phyloP scores from a whole-genome alignment of 2,797 vertebrate species.

The Myotis daubentonii region DNA sequence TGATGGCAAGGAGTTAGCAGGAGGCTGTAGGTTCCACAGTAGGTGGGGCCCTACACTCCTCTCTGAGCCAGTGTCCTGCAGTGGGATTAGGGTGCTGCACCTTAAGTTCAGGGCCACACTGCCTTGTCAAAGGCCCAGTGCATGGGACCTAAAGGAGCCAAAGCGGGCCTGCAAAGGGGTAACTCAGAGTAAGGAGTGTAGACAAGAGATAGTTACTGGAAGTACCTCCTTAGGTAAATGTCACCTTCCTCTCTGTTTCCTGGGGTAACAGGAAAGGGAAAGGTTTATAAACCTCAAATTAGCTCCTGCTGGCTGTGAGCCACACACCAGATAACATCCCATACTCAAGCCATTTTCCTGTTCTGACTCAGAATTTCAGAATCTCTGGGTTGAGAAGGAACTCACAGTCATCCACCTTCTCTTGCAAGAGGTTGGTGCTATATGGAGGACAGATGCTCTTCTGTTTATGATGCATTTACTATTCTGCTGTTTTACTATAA shows the following conservation, averaged over 20 bases:
- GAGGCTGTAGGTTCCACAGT: neutral
- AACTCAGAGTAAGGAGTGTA: neutral
- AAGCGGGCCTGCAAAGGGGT: no score
- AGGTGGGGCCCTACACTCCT: neutral
- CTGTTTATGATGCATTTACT: neutral
- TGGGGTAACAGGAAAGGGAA: neutral
- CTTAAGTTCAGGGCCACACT: neutral
- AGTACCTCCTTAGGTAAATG: neutral
- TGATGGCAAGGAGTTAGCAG: neutral
- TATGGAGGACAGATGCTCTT: neutral
- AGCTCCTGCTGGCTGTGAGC: neutral
- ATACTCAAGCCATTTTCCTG: neutral
- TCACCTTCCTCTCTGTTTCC: neutral
- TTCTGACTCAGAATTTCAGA: neutral
- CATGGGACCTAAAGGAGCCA: neutral
- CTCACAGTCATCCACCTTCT: neutral
- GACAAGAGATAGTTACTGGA: neutral
- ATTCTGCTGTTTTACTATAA: neutral
- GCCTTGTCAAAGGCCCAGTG: neutral
- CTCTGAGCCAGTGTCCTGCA: no score
- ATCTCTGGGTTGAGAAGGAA: neutral
- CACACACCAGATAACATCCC: no score
- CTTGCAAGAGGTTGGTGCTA: neutral
- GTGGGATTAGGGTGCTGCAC: neutral
- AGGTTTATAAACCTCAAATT: neutral